These are phyloP conservation scores for Marmota monax DNA, from an alignment of 2,113 vertebrate genomes.

Conservation along the genomic window DNA sequence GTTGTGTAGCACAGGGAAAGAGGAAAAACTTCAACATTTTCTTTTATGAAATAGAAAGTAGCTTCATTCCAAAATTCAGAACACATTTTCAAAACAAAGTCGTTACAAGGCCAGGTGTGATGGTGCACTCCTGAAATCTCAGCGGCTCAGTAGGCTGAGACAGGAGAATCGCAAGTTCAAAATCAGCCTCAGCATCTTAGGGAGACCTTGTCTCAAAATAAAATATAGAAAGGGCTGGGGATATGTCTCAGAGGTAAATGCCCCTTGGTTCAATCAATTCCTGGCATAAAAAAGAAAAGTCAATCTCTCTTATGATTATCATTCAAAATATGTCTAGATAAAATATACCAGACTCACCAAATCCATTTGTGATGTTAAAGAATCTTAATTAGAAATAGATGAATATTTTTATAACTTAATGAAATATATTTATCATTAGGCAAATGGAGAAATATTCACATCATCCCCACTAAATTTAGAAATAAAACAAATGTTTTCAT, in stretches of 20 bases:
- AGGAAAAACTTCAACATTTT: neutral
- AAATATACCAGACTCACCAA: neutral
- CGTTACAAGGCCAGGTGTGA: neutral
- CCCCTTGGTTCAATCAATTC: no score
- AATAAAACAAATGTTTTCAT: neutral
- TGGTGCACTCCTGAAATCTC: no score
- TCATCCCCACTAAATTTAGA: neutral
- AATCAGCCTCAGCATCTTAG: no score
- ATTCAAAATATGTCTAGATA: neutral
- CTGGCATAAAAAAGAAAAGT: no score
- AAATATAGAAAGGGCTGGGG: no score
- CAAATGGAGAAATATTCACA: neutral
- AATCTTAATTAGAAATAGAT: neutral
- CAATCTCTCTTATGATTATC: neutral
- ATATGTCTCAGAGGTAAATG: no score
- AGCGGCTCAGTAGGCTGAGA: no score
- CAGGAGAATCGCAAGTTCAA: no score
- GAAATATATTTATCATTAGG: neutral
- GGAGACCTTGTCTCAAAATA: no score
- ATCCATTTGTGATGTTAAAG: neutral
- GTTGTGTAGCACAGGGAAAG: neutral
- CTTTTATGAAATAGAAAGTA: neutral
- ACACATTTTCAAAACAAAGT: neutral
- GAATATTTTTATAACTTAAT: neutral
- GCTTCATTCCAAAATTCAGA: neutral